These are phyloP conservation scores for Hirtodrosophila duncani DNA, from an alignment of 2,888 invertebrate species.

Conservation along the genomic window DNA sequence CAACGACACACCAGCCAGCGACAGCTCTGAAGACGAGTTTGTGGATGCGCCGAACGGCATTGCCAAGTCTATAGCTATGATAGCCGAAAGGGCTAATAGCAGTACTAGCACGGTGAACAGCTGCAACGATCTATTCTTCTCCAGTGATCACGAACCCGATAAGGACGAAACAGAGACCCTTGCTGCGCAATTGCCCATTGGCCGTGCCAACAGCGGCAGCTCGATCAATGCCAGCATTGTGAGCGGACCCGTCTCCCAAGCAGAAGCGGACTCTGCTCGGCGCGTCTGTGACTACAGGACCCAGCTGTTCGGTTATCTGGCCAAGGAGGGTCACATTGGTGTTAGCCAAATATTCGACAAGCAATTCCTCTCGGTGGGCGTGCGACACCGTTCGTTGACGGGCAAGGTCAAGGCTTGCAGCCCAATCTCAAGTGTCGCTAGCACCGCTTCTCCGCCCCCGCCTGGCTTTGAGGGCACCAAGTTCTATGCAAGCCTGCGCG, in stretches of 20 bases:
- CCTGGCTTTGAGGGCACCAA: slow-evolving; percentile 35
- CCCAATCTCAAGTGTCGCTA: no score
- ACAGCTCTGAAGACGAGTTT: no score
- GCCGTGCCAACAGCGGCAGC: not conserved
- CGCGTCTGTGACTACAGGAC: not conserved
- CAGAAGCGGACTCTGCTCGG: not conserved
- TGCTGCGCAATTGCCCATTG: no score
- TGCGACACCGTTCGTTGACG: slow-evolving; percentile 21
- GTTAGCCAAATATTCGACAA: slow-evolving; percentile 32
- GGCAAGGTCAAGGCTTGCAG: not conserved
- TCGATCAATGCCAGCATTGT: not conserved
- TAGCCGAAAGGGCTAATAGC: no score
- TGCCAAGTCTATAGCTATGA: no score
- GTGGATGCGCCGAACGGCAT: no score
- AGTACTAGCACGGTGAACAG: no score
- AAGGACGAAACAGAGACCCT: no score
- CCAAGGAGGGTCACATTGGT: not conserved
- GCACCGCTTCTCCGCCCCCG: slow-evolving; percentile 22
- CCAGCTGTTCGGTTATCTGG: no score
- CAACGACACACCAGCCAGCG: not conserved
- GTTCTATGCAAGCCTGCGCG: slow-evolving; percentile 36
- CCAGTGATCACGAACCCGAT: no score
- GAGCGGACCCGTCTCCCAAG: no score
- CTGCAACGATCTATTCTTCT: no score
- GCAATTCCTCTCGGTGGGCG: slow-evolving; percentile 37